A percentile compares a stretch with the other conserved stretches of the same genome.
phyloP scores from a whole-genome alignment of 2,113 vertebrate genomes.

The Phasianus colchicus region DNA sequence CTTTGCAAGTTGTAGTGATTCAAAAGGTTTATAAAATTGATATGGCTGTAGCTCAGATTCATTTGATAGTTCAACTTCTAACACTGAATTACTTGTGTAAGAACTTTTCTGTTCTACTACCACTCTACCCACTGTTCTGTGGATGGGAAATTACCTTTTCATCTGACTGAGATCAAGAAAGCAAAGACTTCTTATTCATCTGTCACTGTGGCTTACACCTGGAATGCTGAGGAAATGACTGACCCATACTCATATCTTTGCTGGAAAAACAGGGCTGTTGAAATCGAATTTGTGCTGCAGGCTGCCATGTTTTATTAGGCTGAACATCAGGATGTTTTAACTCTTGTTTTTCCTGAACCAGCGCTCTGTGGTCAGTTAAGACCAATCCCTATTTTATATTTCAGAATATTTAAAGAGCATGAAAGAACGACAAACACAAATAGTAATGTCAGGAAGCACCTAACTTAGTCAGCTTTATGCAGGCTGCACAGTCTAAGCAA shows the following conservation, averaged over 20 bases:
- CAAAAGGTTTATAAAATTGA: slow-evolving; percentile 78
- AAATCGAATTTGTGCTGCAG: slow-evolving; percentile 59
- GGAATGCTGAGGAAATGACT: slow-evolving; percentile 67
- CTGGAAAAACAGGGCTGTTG: slow-evolving; percentile 66
- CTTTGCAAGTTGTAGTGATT: slow-evolving; percentile 64
- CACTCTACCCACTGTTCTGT: slow-evolving; percentile 57
- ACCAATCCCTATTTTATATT: not conserved
- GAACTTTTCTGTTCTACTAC: slow-evolving; percentile 77
- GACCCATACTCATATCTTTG: slow-evolving; percentile 74
- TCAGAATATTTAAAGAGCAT: not conserved
- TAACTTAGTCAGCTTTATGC: not conserved
- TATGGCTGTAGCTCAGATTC: slow-evolving; percentile 77
- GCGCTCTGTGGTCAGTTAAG: not conserved
- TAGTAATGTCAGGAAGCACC: not conserved
- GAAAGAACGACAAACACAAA: not conserved
- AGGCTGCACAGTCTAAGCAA: not conserved
- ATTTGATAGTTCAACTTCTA: slow-evolving; percentile 79
- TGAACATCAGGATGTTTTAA: slow-evolving; percentile 35
- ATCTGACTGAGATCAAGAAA: slow-evolving; percentile 70
- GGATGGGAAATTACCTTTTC: slow-evolving; percentile 78
- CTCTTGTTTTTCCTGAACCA: slow-evolving; percentile 26
- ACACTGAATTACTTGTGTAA: slow-evolving; percentile 77
- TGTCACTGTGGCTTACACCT: slow-evolving; percentile 41
- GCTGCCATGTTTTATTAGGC: slow-evolving; percentile 58
- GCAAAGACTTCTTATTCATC: slow-evolving; percentile 64